phyloP scores from a whole-genome alignment of 2,113 vertebrate genomes.

The Psilopsiagon aurifrons region DNA sequence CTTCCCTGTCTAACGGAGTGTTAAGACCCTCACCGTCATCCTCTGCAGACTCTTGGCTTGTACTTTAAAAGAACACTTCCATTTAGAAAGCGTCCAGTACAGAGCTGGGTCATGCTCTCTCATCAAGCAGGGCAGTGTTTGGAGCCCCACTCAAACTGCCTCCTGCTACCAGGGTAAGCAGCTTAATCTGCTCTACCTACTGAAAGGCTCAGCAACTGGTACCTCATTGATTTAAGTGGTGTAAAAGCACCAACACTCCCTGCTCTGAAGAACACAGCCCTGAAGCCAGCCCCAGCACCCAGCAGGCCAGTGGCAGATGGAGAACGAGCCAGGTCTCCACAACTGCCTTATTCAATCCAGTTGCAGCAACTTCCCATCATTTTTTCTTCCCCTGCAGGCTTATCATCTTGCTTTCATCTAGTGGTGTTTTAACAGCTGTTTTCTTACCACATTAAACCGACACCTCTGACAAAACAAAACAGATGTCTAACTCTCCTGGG shows the following conservation, averaged over 20 bases:
- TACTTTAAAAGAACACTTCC: not conserved
- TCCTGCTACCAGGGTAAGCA: fast-evolving
- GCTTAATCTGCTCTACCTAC: not conserved
- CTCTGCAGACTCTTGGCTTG: not conserved
- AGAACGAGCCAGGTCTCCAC: not conserved
- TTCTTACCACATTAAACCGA: constrained; percentile 11
- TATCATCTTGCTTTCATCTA: not conserved
- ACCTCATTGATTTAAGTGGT: not conserved
- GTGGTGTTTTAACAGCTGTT: not conserved
- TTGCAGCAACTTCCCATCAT: not conserved
- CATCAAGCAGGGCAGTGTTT: not conserved
- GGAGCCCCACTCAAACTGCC: not conserved
- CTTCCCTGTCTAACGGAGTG: not conserved
- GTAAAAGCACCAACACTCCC: not conserved
- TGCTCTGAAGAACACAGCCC: not conserved
- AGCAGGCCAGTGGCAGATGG: fast-evolving
- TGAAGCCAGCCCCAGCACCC: not conserved
- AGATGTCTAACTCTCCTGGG: not conserved
- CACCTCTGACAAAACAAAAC: not conserved
- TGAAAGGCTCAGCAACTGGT: not conserved
- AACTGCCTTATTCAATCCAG: not conserved
- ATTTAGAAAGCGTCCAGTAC: not conserved
- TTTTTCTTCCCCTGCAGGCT: not conserved
- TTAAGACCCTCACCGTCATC: not conserved
- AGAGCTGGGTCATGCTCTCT: fast-evolving